These are phyloP conservation scores for Podarcis siculus DNA, from an alignment of 2,797 vertebrate species.

Conservation along the genomic window DNA sequence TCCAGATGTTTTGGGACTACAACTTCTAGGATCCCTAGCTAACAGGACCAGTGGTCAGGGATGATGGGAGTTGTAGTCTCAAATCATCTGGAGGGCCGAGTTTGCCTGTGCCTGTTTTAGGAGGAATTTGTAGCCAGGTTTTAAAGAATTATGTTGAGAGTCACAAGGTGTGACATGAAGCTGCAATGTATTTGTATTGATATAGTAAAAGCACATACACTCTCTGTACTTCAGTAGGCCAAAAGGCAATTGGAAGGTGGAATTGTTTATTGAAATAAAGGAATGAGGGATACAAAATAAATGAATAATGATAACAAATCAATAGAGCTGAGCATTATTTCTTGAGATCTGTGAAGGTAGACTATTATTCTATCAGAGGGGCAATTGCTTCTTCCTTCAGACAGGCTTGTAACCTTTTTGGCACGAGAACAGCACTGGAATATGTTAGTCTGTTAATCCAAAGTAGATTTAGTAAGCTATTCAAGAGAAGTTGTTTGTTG, in stretches of 20 bases:
- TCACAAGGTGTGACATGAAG: not conserved
- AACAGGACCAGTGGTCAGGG: too few species aligned
- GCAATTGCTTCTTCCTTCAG: not conserved
- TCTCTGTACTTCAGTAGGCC: constrained; percentile 3
- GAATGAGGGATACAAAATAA: not conserved
- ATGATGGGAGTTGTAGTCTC: too few species aligned
- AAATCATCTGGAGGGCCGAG: too few species aligned
- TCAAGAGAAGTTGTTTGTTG: not conserved
- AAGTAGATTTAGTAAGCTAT: not conserved
- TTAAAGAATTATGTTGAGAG: not conserved
- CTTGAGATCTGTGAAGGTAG: not conserved
- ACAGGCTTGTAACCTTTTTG: not conserved
- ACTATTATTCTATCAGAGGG: not conserved
- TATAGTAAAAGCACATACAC: not conserved
- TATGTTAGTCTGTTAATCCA: not conserved
- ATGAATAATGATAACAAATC: not conserved
- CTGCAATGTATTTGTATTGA: not conserved
- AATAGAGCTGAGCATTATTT: not conserved
- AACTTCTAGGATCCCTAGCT: too few species aligned
- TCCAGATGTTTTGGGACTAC: too few species aligned
- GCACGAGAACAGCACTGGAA: not conserved
- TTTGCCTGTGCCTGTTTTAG: not conserved
- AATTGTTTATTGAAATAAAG: not conserved
- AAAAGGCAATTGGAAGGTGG: not conserved
- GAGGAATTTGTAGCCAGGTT: not conserved